Evolutionary conservation across 1,140 invertebrate genomes (phyloP).

Genomic region (Scaptomyza pallida): DNA sequence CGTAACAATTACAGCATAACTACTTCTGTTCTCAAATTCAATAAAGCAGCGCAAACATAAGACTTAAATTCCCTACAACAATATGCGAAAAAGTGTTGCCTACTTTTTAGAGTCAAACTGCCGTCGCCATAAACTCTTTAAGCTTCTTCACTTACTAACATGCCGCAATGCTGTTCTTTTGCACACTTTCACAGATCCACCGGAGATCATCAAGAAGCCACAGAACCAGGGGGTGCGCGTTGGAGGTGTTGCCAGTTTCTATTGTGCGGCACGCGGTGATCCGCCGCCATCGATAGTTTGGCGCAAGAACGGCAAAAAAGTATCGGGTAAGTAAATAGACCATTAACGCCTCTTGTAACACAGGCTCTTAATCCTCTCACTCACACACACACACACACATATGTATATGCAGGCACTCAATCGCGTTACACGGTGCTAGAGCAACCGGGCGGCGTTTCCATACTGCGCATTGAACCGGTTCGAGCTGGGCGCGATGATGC

Average conservation of each 20-base stretch:
- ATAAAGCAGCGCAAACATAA: too few relatives aligned
- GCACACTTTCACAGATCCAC: slow-evolving; percentile 90
- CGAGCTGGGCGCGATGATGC: slow-evolving; percentile 92
- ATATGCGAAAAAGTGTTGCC: slow-evolving; percentile 5
- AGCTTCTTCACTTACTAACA: slow-evolving; percentile 32
- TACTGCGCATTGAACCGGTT: slow-evolving; percentile 96
- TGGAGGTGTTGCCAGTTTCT: slow-evolving; percentile 96
- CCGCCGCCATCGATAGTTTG: slow-evolving; percentile 94
- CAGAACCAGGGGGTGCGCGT: slow-evolving; percentile 94
- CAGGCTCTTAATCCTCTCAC: slow-evolving; percentile 5
- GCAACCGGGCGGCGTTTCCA: slow-evolving; percentile 88
- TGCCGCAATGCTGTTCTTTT: slow-evolving; percentile 74
- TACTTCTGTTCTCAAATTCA: neutral
- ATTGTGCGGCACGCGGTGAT: slow-evolving; percentile 96
- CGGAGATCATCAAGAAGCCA: slow-evolving; percentile 93
- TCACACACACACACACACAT: slow-evolving; percentile 37
- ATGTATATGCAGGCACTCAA: slow-evolving; percentile 88
- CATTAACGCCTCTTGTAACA: neutral
- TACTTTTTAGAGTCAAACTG: slow-evolving; percentile 4
- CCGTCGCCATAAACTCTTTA: neutral
- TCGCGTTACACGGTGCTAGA: slow-evolving; percentile 87
- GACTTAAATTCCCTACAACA: too few relatives aligned
- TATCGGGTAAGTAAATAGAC: slow-evolving; percentile 87
- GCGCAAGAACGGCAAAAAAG: slow-evolving; percentile 94
- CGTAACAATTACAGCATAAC: slow-evolving; percentile 30